Evolutionary conservation across 2,888 invertebrate species (phyloP), one percentile per base, ranked within the genome.

Genomic region (Creontiades dilutus): DNA sequence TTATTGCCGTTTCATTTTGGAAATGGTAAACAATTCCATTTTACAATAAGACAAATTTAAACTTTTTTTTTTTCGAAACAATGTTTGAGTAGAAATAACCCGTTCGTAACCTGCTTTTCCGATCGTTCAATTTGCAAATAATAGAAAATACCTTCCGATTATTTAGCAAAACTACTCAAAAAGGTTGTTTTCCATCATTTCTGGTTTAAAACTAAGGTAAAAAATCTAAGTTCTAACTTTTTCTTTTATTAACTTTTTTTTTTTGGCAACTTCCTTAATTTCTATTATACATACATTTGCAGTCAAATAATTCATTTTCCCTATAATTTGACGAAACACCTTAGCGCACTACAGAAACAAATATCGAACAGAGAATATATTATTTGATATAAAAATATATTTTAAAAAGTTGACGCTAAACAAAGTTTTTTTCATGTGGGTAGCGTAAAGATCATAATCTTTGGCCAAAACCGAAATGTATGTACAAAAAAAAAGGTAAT

Each of bases 311-410:
- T 86, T 86, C 61, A 86, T 86, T 86, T 75, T 85, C 52, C 75
- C 86, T 86, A 86, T 86, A 86, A 86, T 86, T 86, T 86, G 86
- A 86, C 86, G 75, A 86, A 86, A 86, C 86, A 86, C 86, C 86
- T 86, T 86, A 86, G 68, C 68, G 47, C 86, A n/a, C 86, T 86
- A 86, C 86, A 47, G 75, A 86, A 86, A 86, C 86, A 37, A 75
- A 86, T 47, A 61, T 37, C 47, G 86, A 86, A 86, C 86, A 68
- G 86, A 86, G 82, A 82, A 82, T 82, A 86, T 75, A 75, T 86
- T 86, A 75, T 75, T 86, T 75, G 68, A 86, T 86, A 86, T 86
- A 86, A 86, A 86, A 86, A 86, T 86, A 86, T 86, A 86, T 86
- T 75, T 86, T 75, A 75, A 86, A 75, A 75, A 86, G 86, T 75